These are phyloP conservation scores for Mycalesis mineus DNA, from an alignment of 2,888 invertebrate genomes.

Conservation along the genomic window DNA sequence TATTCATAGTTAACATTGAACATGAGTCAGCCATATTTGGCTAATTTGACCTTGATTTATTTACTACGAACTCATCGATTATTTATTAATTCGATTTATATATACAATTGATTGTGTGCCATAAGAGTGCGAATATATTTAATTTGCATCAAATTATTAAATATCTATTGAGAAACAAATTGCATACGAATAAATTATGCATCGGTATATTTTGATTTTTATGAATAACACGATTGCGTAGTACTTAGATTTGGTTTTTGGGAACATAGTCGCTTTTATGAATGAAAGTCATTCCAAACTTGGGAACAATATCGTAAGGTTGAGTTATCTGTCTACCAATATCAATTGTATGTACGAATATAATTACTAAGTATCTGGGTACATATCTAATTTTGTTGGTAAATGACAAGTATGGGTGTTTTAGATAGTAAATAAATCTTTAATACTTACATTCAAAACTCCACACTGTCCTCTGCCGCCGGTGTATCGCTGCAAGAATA, in stretches of 20 bases:
- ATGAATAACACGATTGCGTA: not conserved
- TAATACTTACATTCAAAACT: constrained; percentile 56
- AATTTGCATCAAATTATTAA: constrained; percentile 10
- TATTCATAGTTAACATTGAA: not conserved
- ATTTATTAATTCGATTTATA: constrained; percentile 2
- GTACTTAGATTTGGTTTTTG: not conserved
- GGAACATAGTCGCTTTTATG: too few species aligned
- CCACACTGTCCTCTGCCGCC: constrained; percentile 57
- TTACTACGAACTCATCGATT: not conserved
- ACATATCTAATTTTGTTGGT: too few species aligned
- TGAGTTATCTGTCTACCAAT: too few species aligned
- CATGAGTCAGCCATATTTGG: constrained; percentile 1
- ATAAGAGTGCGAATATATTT: not conserved
- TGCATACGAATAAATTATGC: not conserved
- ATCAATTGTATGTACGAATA: too few species aligned
- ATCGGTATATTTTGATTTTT: not conserved
- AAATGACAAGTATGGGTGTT: too few species aligned
- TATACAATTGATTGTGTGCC: not conserved
- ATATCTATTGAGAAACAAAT: constrained; percentile 6
- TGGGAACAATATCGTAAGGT: too few species aligned
- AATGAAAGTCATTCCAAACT: too few species aligned
- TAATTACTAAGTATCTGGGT: too few species aligned
- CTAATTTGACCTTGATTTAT: not conserved
- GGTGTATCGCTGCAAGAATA: constrained; percentile 50
- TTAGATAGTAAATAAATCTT: too few species aligned